Percentiles rank a stretch among this genome's conserved stretches.
Conservation (phyloP, 2,888 invertebrate genomes). For the Trichopoda pennipes region DNA sequence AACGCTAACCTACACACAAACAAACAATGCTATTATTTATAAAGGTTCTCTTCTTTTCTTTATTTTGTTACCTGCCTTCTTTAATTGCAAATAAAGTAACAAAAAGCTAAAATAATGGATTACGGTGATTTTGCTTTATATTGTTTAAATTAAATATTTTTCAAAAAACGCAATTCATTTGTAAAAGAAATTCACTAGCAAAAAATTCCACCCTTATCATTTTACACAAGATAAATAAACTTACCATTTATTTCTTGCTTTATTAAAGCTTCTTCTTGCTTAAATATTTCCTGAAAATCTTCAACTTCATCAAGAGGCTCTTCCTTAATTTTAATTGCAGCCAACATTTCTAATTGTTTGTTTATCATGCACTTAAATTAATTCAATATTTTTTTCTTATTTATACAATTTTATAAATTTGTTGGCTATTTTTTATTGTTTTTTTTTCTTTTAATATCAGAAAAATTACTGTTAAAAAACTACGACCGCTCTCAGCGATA, state of each 20-base stretch:
- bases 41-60: constrained; percentile 44
- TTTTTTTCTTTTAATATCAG: background rate
- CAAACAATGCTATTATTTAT: constrained; percentile 15
- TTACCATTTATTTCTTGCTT: constrained; percentile 59
- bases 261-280: constrained; percentile 38
- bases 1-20: constrained; percentile 32
- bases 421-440: constrained; percentile 12
- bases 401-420: constrained; percentile 10
- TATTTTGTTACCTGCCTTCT: constrained; percentile 27
- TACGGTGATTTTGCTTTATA: constrained; percentile 21
- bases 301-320: constrained; percentile 65
- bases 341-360: constrained; percentile 46
- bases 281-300: constrained; percentile 56
- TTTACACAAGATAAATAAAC: background rate
- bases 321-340: constrained; percentile 68
- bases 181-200: background rate
- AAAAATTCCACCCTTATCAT: constrained; percentile 10
- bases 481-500: constrained; percentile 49
- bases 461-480: constrained; percentile 67
- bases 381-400: background rate
- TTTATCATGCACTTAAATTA: constrained; percentile 21
- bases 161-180: constrained; percentile 1
- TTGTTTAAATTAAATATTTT: background rate
- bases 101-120: constrained; percentile 2
- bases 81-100: constrained; percentile 8